Conservation (phyloP, 1,140 invertebrate species). For the Mylabris phalerata region DNA sequence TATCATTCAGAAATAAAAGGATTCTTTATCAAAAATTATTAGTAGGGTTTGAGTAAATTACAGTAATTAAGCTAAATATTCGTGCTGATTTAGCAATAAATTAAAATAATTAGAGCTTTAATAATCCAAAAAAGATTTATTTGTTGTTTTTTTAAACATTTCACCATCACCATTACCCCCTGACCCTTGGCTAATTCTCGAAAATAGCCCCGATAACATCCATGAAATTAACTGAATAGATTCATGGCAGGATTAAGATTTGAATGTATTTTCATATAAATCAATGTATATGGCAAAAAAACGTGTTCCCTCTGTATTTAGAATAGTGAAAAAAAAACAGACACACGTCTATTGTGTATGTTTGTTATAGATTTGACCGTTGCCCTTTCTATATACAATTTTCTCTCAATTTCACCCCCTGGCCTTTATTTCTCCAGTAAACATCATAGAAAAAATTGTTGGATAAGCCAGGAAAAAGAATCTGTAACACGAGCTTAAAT, state of each 20-base stretch:
- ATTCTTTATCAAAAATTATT: too few species aligned
- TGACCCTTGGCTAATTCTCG: too few species aligned
- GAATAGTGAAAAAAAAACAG: constrained; percentile 1
- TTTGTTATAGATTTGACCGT: constrained; percentile 10
- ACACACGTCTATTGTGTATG: neutral
- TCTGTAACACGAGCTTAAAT: too few species aligned
- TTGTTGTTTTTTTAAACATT: constrained; percentile 1
- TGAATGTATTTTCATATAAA: constrained; percentile 1
- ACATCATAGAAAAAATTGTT: neutral
- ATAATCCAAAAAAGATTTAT: neutral
- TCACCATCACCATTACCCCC: neutral
- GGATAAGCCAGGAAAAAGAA: neutral
- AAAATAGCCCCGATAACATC: constrained; percentile 7
- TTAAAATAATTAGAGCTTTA: too few species aligned
- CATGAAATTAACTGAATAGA: constrained; percentile 11
- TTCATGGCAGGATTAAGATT: constrained; percentile 6
- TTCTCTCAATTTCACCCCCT: neutral
- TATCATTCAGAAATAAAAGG: too few species aligned
- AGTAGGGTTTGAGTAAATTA: too few species aligned
- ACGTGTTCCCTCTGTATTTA: constrained; percentile 10
- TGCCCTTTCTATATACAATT: constrained; percentile 3
- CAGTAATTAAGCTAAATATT: too few species aligned
- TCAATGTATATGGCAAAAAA: neutral
- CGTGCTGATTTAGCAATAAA: too few species aligned
- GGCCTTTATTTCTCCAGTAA: neutral